Conservation (phyloP, 2,888 invertebrate genomes). For the Thymelicus acteon region DNA sequence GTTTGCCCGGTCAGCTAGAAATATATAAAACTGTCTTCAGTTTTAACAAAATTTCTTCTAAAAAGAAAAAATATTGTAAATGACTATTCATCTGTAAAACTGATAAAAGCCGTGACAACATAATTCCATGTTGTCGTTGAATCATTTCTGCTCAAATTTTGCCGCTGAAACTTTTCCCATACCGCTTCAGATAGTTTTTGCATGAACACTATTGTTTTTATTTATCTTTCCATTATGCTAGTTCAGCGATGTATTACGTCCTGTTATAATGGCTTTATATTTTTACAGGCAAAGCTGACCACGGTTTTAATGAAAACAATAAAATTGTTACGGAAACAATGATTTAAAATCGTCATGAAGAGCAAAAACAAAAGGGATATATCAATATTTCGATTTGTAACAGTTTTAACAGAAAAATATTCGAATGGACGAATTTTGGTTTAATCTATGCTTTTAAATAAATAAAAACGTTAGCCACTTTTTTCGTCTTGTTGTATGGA, state of each 20-base stretch:
- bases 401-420: conserved; percentile 3
- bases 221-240: conserved; percentile 74
- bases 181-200: conserved; percentile 43
- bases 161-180: conserved; percentile 45
- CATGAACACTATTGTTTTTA: conserved; percentile 66
- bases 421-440: background rate
- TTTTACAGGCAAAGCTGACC: conserved; percentile 58
- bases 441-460: background rate
- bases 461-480: no score
- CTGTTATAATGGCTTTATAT: conserved; percentile 72
- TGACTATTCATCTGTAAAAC: background rate
- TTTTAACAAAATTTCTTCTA: background rate
- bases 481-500: no score
- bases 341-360: conserved; percentile 13
- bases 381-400: conserved; percentile 8
- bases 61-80: background rate
- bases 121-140: conserved; percentile 19
- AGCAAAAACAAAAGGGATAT: conserved; percentile 1
- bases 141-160: conserved; percentile 40
- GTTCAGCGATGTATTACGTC: conserved; percentile 73
- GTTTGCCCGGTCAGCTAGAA: no score
- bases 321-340: conserved; percentile 13
- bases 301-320: conserved; percentile 15
- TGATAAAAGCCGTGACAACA: conserved; percentile 22
- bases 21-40: background rate